Conservation (phyloP, 2,113 vertebrate genomes). For the Amphilophus citrinellus region DNA sequence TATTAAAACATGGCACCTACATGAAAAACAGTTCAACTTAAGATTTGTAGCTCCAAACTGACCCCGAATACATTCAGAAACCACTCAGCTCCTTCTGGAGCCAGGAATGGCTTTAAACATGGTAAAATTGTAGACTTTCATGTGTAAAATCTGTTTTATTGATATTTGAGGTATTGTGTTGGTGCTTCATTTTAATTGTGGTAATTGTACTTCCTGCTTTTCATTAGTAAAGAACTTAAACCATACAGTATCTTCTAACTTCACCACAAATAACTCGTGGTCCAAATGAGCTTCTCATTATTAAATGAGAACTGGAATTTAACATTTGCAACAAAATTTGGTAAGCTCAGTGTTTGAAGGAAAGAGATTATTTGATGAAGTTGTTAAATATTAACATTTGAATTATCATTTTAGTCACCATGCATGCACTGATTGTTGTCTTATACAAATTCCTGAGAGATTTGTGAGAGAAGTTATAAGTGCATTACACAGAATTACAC, state of each 20-base stretch:
- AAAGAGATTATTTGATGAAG: background rate
- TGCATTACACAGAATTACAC: background rate
- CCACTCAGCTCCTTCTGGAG: background rate
- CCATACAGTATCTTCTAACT: background rate
- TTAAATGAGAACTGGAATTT: background rate
- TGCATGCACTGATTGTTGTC: background rate
- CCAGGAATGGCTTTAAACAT: background rate
- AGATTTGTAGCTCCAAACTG: conserved; percentile 1
- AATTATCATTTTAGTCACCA: background rate
- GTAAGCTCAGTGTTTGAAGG: conserved; percentile 1
- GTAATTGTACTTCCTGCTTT: background rate
- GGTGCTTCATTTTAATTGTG: background rate
- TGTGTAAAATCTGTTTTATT: background rate
- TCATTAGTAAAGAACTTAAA: conserved; percentile 14
- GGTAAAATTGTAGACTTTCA: background rate
- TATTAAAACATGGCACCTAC: background rate
- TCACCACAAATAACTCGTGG: background rate
- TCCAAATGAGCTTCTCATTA: background rate
- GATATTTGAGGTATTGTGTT: background rate
- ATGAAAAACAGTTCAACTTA: background rate
- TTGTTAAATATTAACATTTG: background rate
- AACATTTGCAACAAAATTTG: background rate
- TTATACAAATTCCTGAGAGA: background rate
- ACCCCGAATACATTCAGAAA: background rate
- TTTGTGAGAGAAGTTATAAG: conserved; percentile 34